Evolutionary conservation across 2,888 invertebrate genomes (phyloP).

Genomic region (Ligdia adustata): DNA sequence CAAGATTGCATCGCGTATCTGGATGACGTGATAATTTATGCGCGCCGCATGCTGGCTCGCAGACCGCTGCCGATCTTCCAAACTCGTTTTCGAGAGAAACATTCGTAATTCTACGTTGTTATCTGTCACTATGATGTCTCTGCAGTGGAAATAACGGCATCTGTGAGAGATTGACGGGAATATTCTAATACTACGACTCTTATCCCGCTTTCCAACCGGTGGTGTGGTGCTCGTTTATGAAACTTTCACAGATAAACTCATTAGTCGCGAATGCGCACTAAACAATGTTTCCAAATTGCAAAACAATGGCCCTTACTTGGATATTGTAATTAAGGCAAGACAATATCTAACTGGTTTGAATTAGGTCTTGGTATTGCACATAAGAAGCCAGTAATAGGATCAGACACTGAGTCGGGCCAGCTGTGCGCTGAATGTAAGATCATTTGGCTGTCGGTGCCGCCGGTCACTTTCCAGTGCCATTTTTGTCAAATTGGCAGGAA

Average conservation of each 20-base stretch:
- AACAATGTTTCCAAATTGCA: slow-evolving; percentile 52
- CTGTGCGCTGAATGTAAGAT: slow-evolving; percentile 48
- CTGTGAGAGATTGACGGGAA: slow-evolving; percentile 10
- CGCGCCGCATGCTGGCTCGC: slow-evolving; percentile 26
- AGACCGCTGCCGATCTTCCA: slow-evolving; percentile 35
- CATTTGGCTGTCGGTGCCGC: slow-evolving; percentile 31
- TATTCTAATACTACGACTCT: slow-evolving; percentile 11
- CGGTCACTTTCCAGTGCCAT: slow-evolving; percentile 66
- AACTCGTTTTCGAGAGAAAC: slow-evolving; percentile 38
- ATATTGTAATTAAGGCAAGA: slow-evolving; percentile 57
- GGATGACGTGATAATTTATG: slow-evolving; percentile 55
- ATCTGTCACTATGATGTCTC: slow-evolving; percentile 29
- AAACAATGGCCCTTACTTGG: slow-evolving; percentile 46
- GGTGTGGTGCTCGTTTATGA: slow-evolving; percentile 20
- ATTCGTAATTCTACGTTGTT: slow-evolving; percentile 25
- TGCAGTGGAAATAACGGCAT: slow-evolving; percentile 11
- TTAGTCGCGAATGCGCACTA: slow-evolving; percentile 44
- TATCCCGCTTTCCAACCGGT: slow-evolving; percentile 40
- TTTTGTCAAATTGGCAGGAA: slow-evolving; percentile 66
- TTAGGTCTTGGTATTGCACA: slow-evolving; percentile 59
- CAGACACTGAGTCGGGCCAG: slow-evolving; percentile 56
- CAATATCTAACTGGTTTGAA: slow-evolving; percentile 56
- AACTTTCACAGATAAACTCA: slow-evolving; percentile 55
- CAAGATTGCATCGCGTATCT: slow-evolving; percentile 59
- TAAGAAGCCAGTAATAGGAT: slow-evolving; percentile 54